Base-by-base conservation (phyloP, 2,888 invertebrate species). In the Plemyria rubiginata region DNA sequence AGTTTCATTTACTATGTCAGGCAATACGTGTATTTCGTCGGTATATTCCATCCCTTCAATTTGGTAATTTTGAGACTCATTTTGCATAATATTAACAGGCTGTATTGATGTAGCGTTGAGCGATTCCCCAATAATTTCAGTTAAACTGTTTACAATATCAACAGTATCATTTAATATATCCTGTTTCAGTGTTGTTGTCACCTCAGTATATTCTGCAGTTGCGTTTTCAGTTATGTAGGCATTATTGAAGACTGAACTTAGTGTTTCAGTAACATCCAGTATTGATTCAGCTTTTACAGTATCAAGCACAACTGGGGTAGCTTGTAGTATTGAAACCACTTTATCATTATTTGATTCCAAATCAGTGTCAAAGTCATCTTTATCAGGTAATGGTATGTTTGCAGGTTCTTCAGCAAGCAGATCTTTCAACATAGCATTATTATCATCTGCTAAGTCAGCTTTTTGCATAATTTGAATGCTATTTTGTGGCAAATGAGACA, bases 351-450 rank as follows among this genome's bases (percentile, higher is more conserved):
- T 45, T 40, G 8, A 13, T 53, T 73, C 75, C 62, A 73, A 73
- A 12, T 82, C 82, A 64, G 78, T 56, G 49, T 84, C 80, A 72
- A 84, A 80, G 62, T 85, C 85, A 78, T 84, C 81, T 56, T 61
- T 51, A 56, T 62, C 51, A n/a, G 62, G 48, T 60, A 60, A 49
- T 57, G 59, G 56, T 49, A 61, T 53, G 28, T 66, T 53, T 11
- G 32, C 58, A 52, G 61, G 53, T 51, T 54, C 45, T 58, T 62
- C 46, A 41, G 54, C 12, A 41, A 41, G 15, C 16, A 38, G 36
- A 22, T 15, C 43, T 22, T 50, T 28, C 43, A 13, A 7, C 5
- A 13, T 12, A 15, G 11, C 32, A 22, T 22, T 13, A 22, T 11
- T 7, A 32, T 54, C 48, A 38, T 28, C 45, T 5, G 15, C 11